phyloP scores from a whole-genome alignment of 2,888 invertebrate genomes.

The Ormyrus rosae region DNA sequence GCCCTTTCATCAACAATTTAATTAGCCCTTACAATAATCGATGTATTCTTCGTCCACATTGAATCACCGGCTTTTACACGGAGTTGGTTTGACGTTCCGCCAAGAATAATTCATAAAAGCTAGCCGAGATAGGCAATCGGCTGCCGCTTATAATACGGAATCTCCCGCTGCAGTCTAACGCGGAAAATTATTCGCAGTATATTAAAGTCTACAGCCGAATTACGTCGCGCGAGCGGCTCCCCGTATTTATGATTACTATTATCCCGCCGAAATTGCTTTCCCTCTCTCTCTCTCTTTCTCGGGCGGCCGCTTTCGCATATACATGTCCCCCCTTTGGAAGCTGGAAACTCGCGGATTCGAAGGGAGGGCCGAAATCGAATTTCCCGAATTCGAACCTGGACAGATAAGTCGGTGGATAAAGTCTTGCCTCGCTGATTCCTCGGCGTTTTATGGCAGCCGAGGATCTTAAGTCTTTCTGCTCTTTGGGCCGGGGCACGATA shows the following conservation, averaged over 20 bases:
- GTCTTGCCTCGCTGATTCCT: conserved; percentile 10
- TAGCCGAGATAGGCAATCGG: conserved; percentile 10
- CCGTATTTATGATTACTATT: conserved; percentile 61
- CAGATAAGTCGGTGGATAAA: conserved; percentile 27
- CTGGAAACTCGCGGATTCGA: too few relatives aligned
- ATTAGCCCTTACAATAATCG: too few relatives aligned
- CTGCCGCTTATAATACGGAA: background rate
- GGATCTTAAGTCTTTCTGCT: background rate
- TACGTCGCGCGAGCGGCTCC: conserved; percentile 20
- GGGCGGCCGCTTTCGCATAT: conserved; percentile 41
- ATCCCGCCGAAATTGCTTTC: conserved; percentile 59
- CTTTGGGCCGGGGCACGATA: background rate
- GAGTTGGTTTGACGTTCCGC: conserved; percentile 4
- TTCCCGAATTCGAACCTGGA: conserved; percentile 26
- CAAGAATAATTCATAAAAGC: conserved; percentile 32
- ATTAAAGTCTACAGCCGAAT: conserved; percentile 55
- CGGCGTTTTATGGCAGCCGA: background rate
- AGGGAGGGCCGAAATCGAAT: conserved; percentile 54
- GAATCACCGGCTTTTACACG: too few relatives aligned
- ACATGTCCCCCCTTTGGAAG: conserved; percentile 15
- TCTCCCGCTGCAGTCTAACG: background rate
- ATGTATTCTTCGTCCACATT: too few relatives aligned
- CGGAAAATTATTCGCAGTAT: conserved; percentile 57
- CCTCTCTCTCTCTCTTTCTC: conserved; percentile 11
- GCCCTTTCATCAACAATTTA: too few relatives aligned